Conservation (phyloP, 2,888 invertebrate genomes). For the Ochropacha duplaris region DNA sequence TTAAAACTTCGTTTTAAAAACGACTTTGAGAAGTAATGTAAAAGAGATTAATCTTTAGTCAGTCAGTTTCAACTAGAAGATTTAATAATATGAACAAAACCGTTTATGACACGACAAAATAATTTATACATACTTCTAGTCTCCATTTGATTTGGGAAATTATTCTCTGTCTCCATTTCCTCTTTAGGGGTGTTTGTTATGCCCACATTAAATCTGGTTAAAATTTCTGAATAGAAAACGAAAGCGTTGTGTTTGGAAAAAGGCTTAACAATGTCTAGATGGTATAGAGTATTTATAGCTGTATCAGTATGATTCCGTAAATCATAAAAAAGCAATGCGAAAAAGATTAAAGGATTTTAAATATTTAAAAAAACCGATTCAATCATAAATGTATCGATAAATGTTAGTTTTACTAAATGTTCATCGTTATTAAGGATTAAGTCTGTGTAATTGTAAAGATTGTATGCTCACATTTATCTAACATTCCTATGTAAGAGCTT, state of each 20-base stretch:
- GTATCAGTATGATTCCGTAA: too few relatives aligned
- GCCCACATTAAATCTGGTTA: not conserved
- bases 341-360: too few relatives aligned
- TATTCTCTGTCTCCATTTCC: too few relatives aligned
- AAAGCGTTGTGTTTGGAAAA: not conserved
- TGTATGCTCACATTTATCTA: not conserved
- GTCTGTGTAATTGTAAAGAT: not conserved
- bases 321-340: too few relatives aligned
- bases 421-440: not conserved
- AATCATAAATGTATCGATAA: not conserved
- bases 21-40: too few relatives aligned
- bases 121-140: not conserved
- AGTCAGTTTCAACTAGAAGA: not conserved
- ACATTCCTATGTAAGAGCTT: slow-evolving; percentile 1
- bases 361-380: too few relatives aligned
- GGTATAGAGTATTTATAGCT: not conserved
- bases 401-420: not conserved
- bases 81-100: not conserved
- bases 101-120: not conserved
- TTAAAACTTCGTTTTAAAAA: not conserved
- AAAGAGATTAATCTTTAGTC: not conserved
- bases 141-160: not conserved
- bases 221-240: not conserved
- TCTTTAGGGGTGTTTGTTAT: not conserved
- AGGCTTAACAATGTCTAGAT: not conserved